Evolutionary conservation across 2,797 vertebrate species (phyloP).

Genomic region (Pipistrellus pipistrellus): DNA sequence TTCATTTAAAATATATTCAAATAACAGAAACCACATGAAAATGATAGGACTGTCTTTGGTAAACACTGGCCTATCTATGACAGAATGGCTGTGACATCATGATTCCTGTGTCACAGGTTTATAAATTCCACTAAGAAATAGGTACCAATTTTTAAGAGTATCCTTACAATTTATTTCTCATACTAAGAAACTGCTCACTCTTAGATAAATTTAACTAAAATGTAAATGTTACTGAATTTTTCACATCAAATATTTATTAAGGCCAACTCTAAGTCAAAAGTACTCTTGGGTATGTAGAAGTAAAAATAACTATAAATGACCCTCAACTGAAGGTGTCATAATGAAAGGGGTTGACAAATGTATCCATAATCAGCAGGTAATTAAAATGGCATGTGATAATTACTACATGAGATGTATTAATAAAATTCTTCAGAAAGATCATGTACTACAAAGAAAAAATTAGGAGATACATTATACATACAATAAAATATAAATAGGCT

Average conservation of each 20-base stretch:
- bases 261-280: background rate
- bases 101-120: background rate
- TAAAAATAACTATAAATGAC: background rate
- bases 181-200: background rate
- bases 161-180: background rate
- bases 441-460: background rate
- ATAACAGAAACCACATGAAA: background rate
- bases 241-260: background rate
- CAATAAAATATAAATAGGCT: background rate
- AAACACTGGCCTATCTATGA: background rate
- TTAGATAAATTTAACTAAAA: background rate
- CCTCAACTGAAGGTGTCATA: background rate
- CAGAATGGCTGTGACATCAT: rapidly evolving
- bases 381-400: background rate
- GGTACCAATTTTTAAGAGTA: background rate
- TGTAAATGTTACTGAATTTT: background rate
- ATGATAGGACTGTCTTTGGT: background rate
- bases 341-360: background rate
- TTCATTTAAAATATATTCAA: background rate
- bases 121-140: background rate
- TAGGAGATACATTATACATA: background rate
- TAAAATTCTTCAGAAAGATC: background rate
- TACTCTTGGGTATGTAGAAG: background rate
- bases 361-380: background rate
- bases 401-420: background rate